A percentile compares a stretch with the other conserved stretches of the same genome.
Conservation (phyloP, 2,888 invertebrate genomes). For the Coleophora flavipennella region DNA sequence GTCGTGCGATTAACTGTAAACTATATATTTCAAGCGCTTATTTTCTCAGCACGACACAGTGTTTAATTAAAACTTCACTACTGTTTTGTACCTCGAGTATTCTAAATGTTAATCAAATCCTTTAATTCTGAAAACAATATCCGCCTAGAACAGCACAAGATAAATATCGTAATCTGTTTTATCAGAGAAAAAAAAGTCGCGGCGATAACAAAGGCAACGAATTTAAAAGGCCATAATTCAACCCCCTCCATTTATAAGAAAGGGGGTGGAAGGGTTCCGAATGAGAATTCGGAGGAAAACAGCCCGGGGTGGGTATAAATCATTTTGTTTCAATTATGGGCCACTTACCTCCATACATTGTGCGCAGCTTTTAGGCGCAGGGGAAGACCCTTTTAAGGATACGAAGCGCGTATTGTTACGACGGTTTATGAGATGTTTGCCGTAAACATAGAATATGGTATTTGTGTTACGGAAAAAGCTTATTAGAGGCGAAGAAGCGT, state of each 20-base stretch:
- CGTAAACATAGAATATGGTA: too few species aligned
- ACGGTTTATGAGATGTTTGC: too few species aligned
- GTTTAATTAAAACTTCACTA: too few species aligned
- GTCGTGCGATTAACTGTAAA: too few species aligned
- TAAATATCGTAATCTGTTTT: slow-evolving; percentile 12
- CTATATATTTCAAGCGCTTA: too few species aligned
- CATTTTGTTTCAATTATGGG: slow-evolving; percentile 13
- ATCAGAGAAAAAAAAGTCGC: slow-evolving; percentile 11
- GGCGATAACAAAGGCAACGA: slow-evolving; percentile 11
- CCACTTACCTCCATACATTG: slow-evolving; percentile 6
- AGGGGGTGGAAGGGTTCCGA: too few species aligned
- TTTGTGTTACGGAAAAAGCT: too few species aligned
- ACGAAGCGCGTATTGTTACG: too few species aligned
- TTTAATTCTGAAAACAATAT: slow-evolving; percentile 1
- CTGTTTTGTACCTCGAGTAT: too few species aligned
- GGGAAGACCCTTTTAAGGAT: too few species aligned
- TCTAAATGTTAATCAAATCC: background rate
- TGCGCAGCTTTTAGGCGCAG: background rate
- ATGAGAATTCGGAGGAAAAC: slow-evolving; percentile 7
- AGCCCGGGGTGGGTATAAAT: slow-evolving; percentile 8
- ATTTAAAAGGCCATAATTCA: slow-evolving; percentile 13
- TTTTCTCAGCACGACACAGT: too few species aligned
- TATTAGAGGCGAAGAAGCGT: too few species aligned
- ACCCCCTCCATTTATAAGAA: background rate
- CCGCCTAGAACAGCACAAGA: slow-evolving; percentile 8